Conservation (phyloP, 2,888 invertebrate genomes). For the Chaitophorus viminalis region DNA sequence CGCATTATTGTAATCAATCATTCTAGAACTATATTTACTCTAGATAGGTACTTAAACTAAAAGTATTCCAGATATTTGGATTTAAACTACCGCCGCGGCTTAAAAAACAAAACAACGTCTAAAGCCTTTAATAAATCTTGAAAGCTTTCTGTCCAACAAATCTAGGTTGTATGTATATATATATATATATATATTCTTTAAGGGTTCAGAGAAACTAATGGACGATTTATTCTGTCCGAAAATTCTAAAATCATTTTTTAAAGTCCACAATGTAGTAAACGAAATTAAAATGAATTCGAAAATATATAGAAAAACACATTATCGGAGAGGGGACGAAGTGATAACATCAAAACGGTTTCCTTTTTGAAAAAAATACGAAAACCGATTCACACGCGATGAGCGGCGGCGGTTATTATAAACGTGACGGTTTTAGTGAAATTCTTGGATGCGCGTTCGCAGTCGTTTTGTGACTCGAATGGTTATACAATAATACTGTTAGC, state of each 20-base stretch:
- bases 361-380: background rate
- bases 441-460: background rate
- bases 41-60: background rate
- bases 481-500: background rate
- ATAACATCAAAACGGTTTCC: background rate
- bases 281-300: background rate
- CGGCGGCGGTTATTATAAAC: background rate
- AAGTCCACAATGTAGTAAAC: background rate
- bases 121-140: constrained; percentile 49
- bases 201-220: constrained; percentile 15
- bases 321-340: background rate
- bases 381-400: background rate
- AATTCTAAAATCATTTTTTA: constrained; percentile 15
- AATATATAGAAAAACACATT: background rate
- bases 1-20: background rate
- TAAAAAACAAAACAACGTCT: constrained; percentile 45
- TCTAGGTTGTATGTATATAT: background rate
- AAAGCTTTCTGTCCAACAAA: constrained; percentile 42
- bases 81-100: constrained; percentile 7
- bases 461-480: no score
- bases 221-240: constrained; percentile 20
- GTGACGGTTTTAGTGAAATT: background rate
- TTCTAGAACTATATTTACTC: background rate
- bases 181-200: background rate
- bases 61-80: constrained; percentile 3